Base-by-base conservation (phyloP, 2,888 invertebrate species). In the Melieria omissa region DNA sequence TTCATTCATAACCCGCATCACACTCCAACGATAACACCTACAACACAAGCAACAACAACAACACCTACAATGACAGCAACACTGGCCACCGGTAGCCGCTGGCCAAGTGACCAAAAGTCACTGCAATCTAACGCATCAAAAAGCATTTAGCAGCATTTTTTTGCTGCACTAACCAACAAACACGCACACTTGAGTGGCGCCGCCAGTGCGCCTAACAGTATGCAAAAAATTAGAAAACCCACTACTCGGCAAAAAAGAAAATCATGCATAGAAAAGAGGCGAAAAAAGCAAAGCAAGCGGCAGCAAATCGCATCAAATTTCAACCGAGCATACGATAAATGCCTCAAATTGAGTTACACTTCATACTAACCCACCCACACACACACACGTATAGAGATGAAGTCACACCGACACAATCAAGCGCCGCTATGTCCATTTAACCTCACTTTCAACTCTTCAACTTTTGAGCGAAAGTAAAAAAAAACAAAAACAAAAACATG, bases 271-370 rank as follows among this genome's bases (percentile, higher is more conserved):
- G 14, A 42, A 44, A 60, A 61, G 14, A 29, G 42, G 44, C 44
- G 12, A 47, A 61, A 49, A 67, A 60, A 41, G 5, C 29, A 58
- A 58, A 58, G 58, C 12, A 58, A 58, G 9, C 44, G 49, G 60
- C 60, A 65, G 57, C 71, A 71, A 71, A 71, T 71, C 71, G 71
- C 65, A 71, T 71, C 71, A 71, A 71, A 71, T 71, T 71, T 61
- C 71, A 71, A 65, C 82, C 75, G 79, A 81, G 80, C 81, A 81
- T 81, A 78, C 81, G 82, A 80, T 83, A 84, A 85, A 85, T 82
- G 84, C 84, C 84, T 83, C 85, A 82, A 85, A 85, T 84, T 85
- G 84, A 84, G 85, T 84, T 84, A 84, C 82, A 82, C 57, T 65
- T 65, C 64, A 49, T 42, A 47, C 44, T n/a, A 61, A 41, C 46